Percentiles rank a stretch among this genome's conserved stretches.
Evolutionary conservation across 2,113 vertebrate species (phyloP).

Genomic region (Elgaria multicarinata): DNA sequence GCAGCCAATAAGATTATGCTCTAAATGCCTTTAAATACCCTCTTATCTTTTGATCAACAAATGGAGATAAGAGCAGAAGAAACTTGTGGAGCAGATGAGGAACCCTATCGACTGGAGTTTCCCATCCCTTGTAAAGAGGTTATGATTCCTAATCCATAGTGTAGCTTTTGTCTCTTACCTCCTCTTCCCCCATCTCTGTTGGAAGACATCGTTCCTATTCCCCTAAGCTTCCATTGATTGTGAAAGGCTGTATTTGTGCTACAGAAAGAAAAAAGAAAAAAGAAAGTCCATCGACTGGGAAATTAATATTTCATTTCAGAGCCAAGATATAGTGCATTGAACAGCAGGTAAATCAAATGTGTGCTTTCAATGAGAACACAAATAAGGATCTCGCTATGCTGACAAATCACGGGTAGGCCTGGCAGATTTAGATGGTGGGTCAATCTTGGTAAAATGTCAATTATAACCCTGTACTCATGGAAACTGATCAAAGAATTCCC

Average conservation of each 20-base stretch:
- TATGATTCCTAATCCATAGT: neutral
- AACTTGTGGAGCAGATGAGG: no score
- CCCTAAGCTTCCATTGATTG: neutral
- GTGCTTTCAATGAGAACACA: slow-evolving; percentile 13
- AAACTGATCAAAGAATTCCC: neutral
- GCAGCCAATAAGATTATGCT: no score
- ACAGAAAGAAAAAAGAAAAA: neutral
- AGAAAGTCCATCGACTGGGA: neutral
- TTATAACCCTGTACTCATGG: neutral
- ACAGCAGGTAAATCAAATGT: slow-evolving; percentile 34
- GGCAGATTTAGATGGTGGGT: slow-evolving; percentile 35
- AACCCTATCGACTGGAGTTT: no score
- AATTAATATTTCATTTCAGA: slow-evolving; percentile 3
- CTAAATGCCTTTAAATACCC: no score
- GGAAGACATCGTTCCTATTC: neutral
- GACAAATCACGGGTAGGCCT: slow-evolving; percentile 36
- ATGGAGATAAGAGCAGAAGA: no score
- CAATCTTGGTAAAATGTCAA: neutral
- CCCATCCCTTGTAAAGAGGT: no score
- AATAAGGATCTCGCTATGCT: neutral
- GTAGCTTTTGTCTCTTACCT: neutral
- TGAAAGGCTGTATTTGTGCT: slow-evolving; percentile 13
- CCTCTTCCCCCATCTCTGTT: neutral
- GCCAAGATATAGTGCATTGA: neutral
- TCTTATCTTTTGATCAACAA: no score